Base-by-base conservation (phyloP, 2,888 invertebrate species). In the Dioctria linearis region DNA sequence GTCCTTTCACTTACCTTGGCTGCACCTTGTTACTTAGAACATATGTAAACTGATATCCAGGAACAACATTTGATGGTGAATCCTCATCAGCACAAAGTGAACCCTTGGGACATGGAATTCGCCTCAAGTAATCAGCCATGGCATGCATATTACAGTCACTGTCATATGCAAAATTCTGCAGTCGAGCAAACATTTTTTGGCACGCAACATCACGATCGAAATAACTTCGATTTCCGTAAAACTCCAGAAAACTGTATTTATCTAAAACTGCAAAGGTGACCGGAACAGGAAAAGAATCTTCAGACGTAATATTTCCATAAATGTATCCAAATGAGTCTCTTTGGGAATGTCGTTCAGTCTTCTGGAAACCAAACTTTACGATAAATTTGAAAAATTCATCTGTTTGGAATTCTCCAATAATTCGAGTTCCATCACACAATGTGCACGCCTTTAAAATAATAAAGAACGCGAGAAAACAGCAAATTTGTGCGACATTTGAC, bases 301-400 rank as follows among this genome's bases (percentile, higher is more conserved):
- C 91, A 0, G 95, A 92, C 42, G 98, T 96, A 67, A 98, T 93
- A 88, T 98, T 98, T 11, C 99, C 99, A 88, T 96, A 99, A 85
- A 99, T 96, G 89, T 96, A 98, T 69, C 98, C 98, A 89, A 95
- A 95, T 83, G 97, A 96, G 86, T 95, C 94, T 85, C 93, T 94
- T 85, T 94, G 93, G 84, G 94, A 93, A 88, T 96, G 94, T 63
- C 94, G 92, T 88, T 97, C 96, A 11, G 98, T 98, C 90, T 98
- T 97, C 90, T 98, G 98, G 88, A 98, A 96, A 80, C 98, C 98
- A 89, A 98, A 99, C 89, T 98, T 98, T 39, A 96, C 93, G 78
- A 99, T 90, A 89, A 98, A 97, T 89, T 95, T 94, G 88, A 97
- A 98, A 89, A 96, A 96, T 69, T 95, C 94, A 69, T 91, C 90